These are phyloP conservation scores for Ascaphus truei DNA, from an alignment of 2,113 vertebrate species.

Conservation along the genomic window DNA sequence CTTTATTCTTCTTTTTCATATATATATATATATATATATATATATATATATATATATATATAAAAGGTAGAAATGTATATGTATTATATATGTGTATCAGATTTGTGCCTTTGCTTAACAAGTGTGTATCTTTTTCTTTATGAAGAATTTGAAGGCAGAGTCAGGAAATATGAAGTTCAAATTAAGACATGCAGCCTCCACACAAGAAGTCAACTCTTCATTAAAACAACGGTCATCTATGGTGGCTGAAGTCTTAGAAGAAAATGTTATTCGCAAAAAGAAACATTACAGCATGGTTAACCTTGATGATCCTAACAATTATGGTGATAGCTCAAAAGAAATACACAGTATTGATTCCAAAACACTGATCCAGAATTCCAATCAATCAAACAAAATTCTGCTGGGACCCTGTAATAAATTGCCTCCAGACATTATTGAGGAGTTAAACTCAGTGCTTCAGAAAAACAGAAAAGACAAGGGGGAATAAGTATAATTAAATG, in stretches of 20 bases:
- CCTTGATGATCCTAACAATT: slow-evolving; percentile 40
- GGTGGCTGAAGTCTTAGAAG: slow-evolving; percentile 52
- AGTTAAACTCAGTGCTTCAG: slow-evolving; percentile 78
- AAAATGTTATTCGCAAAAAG: slow-evolving; percentile 40
- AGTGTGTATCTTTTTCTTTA: slow-evolving; percentile 35
- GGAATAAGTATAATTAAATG: too few relatives aligned
- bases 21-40: too few relatives aligned
- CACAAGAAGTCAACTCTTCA: slow-evolving; percentile 37
- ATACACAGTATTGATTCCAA: slow-evolving; percentile 40
- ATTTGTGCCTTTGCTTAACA: neutral
- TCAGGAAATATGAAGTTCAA: slow-evolving; percentile 36
- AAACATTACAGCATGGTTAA: slow-evolving; percentile 47
- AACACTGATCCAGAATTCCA: slow-evolving; percentile 45
- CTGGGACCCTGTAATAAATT: slow-evolving; percentile 56
- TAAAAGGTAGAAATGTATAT: too few relatives aligned
- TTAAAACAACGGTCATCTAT: slow-evolving; percentile 56
- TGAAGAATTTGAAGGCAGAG: slow-evolving; percentile 47
- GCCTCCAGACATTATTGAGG: slow-evolving; percentile 75
- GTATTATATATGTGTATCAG: too few relatives aligned
- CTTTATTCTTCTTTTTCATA: too few relatives aligned
- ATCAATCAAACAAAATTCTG: slow-evolving; percentile 34
- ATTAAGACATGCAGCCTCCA: slow-evolving; percentile 21
- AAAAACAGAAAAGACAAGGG: slow-evolving; percentile 59
- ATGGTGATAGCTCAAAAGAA: neutral
- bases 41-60: too few relatives aligned